Percentiles rank a stretch among this genome's conserved stretches.
phyloP scores from a whole-genome alignment of 2,888 invertebrate species.

The Lymantria dispar region DNA sequence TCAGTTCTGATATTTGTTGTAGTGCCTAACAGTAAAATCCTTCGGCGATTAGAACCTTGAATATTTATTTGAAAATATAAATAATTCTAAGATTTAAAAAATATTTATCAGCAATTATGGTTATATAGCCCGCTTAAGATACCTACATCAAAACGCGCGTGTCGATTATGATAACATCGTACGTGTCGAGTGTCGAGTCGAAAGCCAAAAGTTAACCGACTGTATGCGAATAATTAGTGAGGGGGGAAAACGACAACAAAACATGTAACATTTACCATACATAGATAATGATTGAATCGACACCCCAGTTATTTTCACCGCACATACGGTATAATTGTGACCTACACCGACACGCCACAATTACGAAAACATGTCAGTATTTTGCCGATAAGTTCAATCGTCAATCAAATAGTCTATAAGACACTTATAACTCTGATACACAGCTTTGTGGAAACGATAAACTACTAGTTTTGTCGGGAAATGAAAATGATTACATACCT shows the following conservation, averaged over 20 bases:
- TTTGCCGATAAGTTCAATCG: slow-evolving; percentile 10
- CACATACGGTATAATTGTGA: slow-evolving; percentile 72
- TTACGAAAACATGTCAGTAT: slow-evolving; percentile 63
- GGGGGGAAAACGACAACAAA: slow-evolving; percentile 26
- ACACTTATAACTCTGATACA: not conserved
- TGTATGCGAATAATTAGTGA: slow-evolving; percentile 24
- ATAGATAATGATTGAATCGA: slow-evolving; percentile 46
- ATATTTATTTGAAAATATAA: too few species aligned
- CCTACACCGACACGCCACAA: slow-evolving; percentile 52
- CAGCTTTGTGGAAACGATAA: too few species aligned
- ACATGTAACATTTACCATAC: slow-evolving; percentile 43
- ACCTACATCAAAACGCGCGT: not conserved
- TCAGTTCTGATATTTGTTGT: too few species aligned
- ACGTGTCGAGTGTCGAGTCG: slow-evolving; percentile 17
- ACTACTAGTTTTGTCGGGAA: too few species aligned
- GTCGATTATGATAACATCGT: slow-evolving; percentile 1
- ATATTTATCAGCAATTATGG: too few species aligned
- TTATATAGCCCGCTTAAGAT: not conserved
- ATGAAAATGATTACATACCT: too few species aligned
- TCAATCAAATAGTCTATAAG: not conserved
- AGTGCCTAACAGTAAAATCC: too few species aligned
- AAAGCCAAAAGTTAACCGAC: slow-evolving; percentile 33
- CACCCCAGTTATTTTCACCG: slow-evolving; percentile 36
- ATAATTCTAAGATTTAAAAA: too few species aligned
- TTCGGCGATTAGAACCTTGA: too few species aligned